A percentile compares a stretch with the other conserved stretches of the same genome.
Evolutionary conservation across 2,113 vertebrate species (phyloP).

Genomic region (Heterotis niloticus): DNA sequence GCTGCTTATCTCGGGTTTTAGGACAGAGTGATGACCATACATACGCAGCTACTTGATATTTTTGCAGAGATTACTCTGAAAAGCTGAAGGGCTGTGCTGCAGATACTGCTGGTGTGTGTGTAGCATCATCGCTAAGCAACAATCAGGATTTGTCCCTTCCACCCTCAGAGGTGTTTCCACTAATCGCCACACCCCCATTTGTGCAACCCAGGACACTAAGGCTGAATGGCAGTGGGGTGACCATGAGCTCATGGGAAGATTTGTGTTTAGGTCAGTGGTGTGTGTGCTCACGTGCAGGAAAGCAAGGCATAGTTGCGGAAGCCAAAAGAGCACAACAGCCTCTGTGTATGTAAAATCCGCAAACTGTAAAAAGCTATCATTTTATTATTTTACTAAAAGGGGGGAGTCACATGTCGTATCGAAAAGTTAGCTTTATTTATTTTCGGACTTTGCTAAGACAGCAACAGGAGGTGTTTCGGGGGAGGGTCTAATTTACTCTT

Average conservation of each 20-base stretch:
- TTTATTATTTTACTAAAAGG: neutral
- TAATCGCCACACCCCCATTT: neutral
- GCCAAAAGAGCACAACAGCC: constrained; percentile 53
- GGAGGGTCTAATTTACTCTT: neutral
- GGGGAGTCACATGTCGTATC: constrained; percentile 7
- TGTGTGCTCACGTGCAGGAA: too few relatives aligned
- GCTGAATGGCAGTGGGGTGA: constrained; percentile 17
- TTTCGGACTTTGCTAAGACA: constrained; percentile 14
- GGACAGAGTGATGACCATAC: constrained; percentile 31
- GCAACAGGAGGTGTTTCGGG: constrained; percentile 21
- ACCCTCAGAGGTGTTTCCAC: constrained; percentile 15
- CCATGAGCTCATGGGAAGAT: neutral
- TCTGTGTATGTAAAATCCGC: constrained; percentile 42
- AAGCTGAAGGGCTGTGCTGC: constrained; percentile 51
- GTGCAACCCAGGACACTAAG: neutral
- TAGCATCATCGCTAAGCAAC: constrained; percentile 42
- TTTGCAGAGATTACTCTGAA: constrained; percentile 63
- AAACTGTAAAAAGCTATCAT: neutral
- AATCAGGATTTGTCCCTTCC: constrained; percentile 4
- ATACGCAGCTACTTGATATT: constrained; percentile 70
- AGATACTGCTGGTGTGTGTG: too few relatives aligned
- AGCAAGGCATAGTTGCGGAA: constrained; percentile 6
- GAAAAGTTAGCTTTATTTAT: constrained; percentile 32
- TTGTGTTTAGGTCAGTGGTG: constrained; percentile 32
- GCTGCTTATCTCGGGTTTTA: constrained; percentile 25